phyloP scores from a whole-genome alignment of 2,797 vertebrate genomes.

The Eleutherodactylus coqui region DNA sequence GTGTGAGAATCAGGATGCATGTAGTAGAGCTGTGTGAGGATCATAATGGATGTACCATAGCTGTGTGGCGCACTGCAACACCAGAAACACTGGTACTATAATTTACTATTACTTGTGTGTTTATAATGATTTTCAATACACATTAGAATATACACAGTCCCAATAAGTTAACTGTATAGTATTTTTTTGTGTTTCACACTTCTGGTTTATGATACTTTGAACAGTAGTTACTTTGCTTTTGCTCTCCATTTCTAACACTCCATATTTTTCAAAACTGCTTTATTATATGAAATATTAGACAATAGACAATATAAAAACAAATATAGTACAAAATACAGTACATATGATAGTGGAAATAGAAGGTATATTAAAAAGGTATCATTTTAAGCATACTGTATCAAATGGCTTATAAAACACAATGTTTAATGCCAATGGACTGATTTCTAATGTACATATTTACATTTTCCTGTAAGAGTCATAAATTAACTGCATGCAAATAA shows the following conservation, averaged over 20 bases:
- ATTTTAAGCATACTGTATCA: background rate
- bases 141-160: background rate
- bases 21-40: too few species aligned
- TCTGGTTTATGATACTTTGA: background rate
- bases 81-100: too few species aligned
- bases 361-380: background rate
- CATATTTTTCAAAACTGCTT: conserved; percentile 58
- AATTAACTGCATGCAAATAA: background rate
- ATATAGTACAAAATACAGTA: conserved; percentile 53
- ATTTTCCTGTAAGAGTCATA: conserved; percentile 5
- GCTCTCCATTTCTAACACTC: background rate
- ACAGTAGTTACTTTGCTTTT: too few species aligned
- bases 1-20: too few species aligned
- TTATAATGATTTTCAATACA: background rate
- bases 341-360: background rate
- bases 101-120: background rate
- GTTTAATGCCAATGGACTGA: background rate
- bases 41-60: too few species aligned
- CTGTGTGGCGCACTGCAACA: too few species aligned
- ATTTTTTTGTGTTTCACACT: background rate
- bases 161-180: background rate
- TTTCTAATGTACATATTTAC: conserved; percentile 48
- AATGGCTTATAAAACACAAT: background rate
- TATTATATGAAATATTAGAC: conserved; percentile 59
- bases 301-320: conserved; percentile 65